Conservation (phyloP, 2,113 vertebrate genomes). For the Uria lomvia region DNA sequence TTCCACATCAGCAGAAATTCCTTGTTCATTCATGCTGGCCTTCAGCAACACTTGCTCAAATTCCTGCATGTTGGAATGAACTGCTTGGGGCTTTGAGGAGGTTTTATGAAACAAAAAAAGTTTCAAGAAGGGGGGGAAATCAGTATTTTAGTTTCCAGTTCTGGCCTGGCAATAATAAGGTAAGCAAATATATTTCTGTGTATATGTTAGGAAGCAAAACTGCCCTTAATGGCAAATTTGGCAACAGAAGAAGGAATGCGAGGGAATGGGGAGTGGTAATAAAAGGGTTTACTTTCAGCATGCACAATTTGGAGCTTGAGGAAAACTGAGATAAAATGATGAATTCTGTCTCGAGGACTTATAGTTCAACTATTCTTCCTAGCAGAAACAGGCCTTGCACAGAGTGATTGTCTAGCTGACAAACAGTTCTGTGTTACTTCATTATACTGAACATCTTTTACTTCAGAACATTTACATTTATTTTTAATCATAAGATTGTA, state of each 20-base stretch:
- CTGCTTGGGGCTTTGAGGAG: background rate
- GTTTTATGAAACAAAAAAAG: background rate
- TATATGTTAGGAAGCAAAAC: background rate
- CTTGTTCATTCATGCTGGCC: background rate
- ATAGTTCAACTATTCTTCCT: background rate
- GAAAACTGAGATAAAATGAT: background rate
- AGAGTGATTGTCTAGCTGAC: background rate
- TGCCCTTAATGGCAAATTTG: background rate
- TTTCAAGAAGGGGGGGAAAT: accelerated
- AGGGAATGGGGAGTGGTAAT: background rate
- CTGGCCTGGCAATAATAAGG: background rate
- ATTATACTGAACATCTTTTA: background rate
- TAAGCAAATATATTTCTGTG: background rate
- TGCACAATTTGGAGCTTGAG: background rate
- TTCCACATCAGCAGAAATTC: background rate
- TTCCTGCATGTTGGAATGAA: background rate
- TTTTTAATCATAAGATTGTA: background rate
- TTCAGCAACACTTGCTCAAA: background rate
- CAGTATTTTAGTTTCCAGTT: background rate
- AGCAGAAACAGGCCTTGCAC: background rate
- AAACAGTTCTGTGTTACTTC: background rate
- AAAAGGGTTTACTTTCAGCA: background rate
- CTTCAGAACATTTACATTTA: background rate
- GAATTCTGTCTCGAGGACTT: background rate
- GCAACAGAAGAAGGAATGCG: background rate